Evolutionary conservation across 2,797 vertebrate species (phyloP), one percentile per base, ranked within the genome.

Genomic region (Microtus obscurus): DNA sequence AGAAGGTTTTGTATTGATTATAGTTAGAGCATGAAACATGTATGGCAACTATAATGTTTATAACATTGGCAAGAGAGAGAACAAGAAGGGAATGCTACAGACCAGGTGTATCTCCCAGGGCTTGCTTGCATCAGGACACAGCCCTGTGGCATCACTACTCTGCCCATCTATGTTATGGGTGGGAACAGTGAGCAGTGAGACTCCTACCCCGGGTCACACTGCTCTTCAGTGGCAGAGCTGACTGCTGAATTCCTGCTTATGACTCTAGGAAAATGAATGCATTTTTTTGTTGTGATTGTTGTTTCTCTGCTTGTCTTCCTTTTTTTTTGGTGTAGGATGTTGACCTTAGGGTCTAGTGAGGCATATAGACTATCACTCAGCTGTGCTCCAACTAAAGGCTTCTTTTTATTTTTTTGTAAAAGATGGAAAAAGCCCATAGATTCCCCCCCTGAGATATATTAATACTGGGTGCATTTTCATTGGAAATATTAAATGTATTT

Each of bases 391-490:
- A 5, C 34, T 43, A 65, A 67, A 40, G 21, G 3, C 40, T 69
- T 14, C 59, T 65, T 65, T 85, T 45, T 67, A 31, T 34, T 83
- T 31, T 31, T 82, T 14, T 61, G 48, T 81, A 40, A 51, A 23
- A 69, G 79, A 48, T 45, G 77, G n/a, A 43, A 74, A 40, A 90
- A 85, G 40, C 12, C 23, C 71, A 69, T 11, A 51, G 25, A n/a
- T 51, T 31, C 61, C 63, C 73, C 85, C 34, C 45, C 31, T n/a
- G 34, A 69, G 27, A 37, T 67, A 45, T 48, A 17, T 63, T 90
- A 82, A 90, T 80, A 16, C 77, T 17, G 40, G 27, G 17, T 69
- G 14, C 10, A 43, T 90, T 93, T 94, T 94, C 25, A 95, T n/a
- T 53, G 69, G 9, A 90, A 91, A 81, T 81, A 16, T 77, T 80